Percentiles rank a stretch among this genome's conserved stretches.
Evolutionary conservation across 2,797 vertebrate species (phyloP).

Genomic region (Chaetophractus vellerosus): DNA sequence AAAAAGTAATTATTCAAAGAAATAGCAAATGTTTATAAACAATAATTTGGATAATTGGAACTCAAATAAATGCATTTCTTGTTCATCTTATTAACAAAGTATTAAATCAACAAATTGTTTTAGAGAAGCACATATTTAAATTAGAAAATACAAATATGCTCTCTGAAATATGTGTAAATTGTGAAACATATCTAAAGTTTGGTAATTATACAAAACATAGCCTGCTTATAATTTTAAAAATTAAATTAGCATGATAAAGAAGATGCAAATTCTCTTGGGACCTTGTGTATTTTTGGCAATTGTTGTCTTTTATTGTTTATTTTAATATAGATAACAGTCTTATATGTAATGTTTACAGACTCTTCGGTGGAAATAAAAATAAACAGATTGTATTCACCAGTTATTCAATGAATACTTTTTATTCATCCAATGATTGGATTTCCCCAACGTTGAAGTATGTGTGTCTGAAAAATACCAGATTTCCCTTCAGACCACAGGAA

Average conservation of each 20-base stretch:
- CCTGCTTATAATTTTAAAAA: slow-evolving; percentile 41
- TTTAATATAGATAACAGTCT: slow-evolving; percentile 4
- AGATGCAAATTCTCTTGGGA: neutral
- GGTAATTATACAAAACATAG: neutral
- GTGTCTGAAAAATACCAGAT: slow-evolving; percentile 41
- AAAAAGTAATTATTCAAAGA: slow-evolving; percentile 47
- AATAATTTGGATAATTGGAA: neutral
- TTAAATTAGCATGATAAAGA: neutral
- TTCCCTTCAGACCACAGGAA: neutral
- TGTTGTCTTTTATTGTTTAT: slow-evolving; percentile 32
- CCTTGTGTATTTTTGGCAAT: neutral
- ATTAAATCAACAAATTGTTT: neutral
- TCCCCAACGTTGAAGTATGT: neutral
- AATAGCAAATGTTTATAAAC: neutral
- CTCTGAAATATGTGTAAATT: slow-evolving; percentile 34
- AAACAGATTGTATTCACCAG: neutral
- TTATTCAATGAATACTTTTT: neutral
- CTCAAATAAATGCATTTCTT: slow-evolving; percentile 30
- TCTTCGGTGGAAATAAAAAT: neutral
- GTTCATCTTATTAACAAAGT: slow-evolving; percentile 31
- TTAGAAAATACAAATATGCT: neutral
- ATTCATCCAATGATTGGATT: neutral
- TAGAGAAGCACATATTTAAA: slow-evolving; percentile 38
- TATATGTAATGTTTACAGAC: neutral
- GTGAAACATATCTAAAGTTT: neutral